A percentile compares a stretch with the other conserved stretches of the same genome.
phyloP scores from a whole-genome alignment of 2,113 vertebrate species.

The Phodopus roborovskii region DNA sequence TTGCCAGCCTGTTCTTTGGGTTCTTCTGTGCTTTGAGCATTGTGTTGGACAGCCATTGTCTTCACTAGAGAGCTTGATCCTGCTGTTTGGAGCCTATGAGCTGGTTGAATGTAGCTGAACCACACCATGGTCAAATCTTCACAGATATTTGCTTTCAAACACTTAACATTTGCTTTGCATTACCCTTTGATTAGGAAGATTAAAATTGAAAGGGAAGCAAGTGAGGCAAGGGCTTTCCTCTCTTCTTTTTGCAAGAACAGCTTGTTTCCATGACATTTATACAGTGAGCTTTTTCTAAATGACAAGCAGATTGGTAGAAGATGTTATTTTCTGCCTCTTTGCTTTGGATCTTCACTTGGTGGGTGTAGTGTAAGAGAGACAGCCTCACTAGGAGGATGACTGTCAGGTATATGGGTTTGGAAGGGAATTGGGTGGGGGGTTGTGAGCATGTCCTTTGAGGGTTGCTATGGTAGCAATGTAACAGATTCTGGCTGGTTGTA shows the following conservation, averaged over 20 bases:
- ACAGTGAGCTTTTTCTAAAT: slow-evolving; percentile 84
- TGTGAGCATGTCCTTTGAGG: slow-evolving; percentile 27
- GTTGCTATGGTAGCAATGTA: slow-evolving; percentile 73
- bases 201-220: slow-evolving; percentile 70
- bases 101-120: not conserved
- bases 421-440: not conserved
- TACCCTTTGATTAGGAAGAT: slow-evolving; percentile 78
- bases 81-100: not conserved
- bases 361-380: slow-evolving; percentile 76
- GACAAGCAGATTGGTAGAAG: slow-evolving; percentile 83
- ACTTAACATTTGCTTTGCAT: slow-evolving; percentile 81
- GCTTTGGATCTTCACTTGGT: slow-evolving; percentile 74
- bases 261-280: slow-evolving; percentile 85
- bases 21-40: not conserved
- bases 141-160: slow-evolving; percentile 80
- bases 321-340: slow-evolving; percentile 78
- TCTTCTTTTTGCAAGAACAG: slow-evolving; percentile 76
- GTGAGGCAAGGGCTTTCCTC: slow-evolving; percentile 74
- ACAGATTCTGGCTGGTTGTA: slow-evolving; percentile 71
- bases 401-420: slow-evolving; percentile 59
- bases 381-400: slow-evolving; percentile 63
- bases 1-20: not conserved
- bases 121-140: not conserved
- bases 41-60: not conserved
- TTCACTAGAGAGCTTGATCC: slow-evolving; percentile 10